These are phyloP conservation scores for Tragelaphus buxtoni DNA, from an alignment of 2,113 vertebrate genomes.

Conservation along the genomic window DNA sequence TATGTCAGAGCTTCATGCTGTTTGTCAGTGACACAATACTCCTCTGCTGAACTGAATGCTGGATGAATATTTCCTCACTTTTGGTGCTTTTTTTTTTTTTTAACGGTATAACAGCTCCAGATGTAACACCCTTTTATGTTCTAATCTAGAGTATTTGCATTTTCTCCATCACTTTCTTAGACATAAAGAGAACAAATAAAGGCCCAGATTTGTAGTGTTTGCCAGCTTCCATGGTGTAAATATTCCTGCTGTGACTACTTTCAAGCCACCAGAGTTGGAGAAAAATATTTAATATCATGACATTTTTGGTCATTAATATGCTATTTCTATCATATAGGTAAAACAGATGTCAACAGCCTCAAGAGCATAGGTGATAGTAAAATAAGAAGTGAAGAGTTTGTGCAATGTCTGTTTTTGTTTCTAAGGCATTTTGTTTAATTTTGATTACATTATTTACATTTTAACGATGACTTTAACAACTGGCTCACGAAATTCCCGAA, in stretches of 20 bases:
- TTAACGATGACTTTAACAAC: neutral
- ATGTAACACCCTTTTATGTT: neutral
- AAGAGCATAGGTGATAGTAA: neutral
- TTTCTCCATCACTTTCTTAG: neutral
- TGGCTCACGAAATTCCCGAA: neutral
- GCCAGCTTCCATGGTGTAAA: neutral
- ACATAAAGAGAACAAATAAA: neutral
- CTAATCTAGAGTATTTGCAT: neutral
- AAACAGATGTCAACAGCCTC: neutral
- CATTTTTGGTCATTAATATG: fast-evolving
- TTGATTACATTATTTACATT: neutral
- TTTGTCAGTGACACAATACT: neutral
- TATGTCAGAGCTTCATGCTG: neutral
- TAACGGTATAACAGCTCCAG: neutral
- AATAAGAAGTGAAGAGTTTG: neutral
- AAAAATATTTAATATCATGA: too few relatives aligned
- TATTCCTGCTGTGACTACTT: neutral
- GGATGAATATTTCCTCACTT: neutral
- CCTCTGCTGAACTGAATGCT: neutral
- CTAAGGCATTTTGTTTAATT: neutral
- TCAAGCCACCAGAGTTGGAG: neutral
- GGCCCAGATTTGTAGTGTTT: neutral
- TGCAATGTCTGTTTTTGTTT: neutral
- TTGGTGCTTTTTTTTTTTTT: neutral
- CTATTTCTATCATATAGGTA: neutral